Evolutionary conservation across 1,140 invertebrate species (phyloP), one percentile per base, ranked within the genome.

Genomic region (Atta colombica): DNA sequence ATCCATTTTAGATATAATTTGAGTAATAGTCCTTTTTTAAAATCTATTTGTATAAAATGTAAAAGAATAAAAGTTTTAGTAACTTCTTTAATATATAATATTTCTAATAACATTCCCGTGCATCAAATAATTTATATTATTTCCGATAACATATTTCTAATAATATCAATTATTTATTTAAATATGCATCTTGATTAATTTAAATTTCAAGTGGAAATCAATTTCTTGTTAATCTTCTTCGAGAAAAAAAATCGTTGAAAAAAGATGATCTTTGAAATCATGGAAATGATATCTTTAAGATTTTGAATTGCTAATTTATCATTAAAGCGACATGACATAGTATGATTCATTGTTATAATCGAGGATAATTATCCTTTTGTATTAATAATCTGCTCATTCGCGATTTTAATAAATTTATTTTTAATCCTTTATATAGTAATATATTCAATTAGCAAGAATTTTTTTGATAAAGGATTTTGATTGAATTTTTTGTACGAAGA

Each of bases 241-340:
- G 25, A 72, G 28, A 28, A 72, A 72, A 55, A 72, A 55, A 3
- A 35, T 35, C 21, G 0, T 53, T 74, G 18, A 58, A 55, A 35
- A 35, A 35, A 35, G 31, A 35, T n/a, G 4, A n/a, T 51, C 39
- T 25, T 31, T 55, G 51, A 35, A 72, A 2, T 72, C 7, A 8
- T 53, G 55, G 18, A 74, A 55, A 35, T 31, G n/a, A 2, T 35
- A 55, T 14, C 10, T 55, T 74, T 12, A 18, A 35, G 10, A 55
- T 35, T 74, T 53, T 74, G 51, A 53, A 74, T 55, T 55, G 51
- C 18, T 55, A 74, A 74, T 74, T 74, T 74, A 21, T 74, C 5
- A 2, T 35, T 74, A 35, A 18, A 53, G 8, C 14, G 25, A 14
- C 55, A 31, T 72, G 16, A 72, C 49, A 12, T 16, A 53, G 18